These are phyloP conservation scores for Phyllopteryx taeniolatus DNA, from an alignment of 2,113 vertebrate species.

Conservation along the genomic window DNA sequence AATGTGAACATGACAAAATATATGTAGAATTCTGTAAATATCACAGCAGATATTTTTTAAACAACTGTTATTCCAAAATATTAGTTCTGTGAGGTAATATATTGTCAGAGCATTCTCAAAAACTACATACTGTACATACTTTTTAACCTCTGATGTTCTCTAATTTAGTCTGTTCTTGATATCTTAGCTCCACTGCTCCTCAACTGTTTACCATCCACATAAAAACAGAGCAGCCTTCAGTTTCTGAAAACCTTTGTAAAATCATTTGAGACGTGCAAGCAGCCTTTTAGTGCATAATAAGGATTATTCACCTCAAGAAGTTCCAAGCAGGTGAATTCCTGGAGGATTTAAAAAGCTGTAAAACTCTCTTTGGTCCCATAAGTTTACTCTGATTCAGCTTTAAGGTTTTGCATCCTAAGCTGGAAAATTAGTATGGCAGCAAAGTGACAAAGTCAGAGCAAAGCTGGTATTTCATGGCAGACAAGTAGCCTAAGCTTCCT, in stretches of 20 bases:
- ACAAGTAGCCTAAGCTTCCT: slow-evolving; percentile 18
- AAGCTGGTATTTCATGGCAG: slow-evolving; percentile 28
- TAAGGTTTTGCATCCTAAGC: slow-evolving; percentile 45
- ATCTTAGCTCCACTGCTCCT: slow-evolving; percentile 7
- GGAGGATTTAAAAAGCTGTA: slow-evolving; percentile 29
- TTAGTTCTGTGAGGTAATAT: too few relatives aligned
- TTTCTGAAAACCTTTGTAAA: background rate
- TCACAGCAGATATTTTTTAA: background rate
- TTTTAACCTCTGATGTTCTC: slow-evolving; percentile 15
- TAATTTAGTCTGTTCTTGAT: slow-evolving; percentile 9
- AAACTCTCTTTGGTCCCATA: slow-evolving; percentile 28
- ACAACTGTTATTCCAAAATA: background rate
- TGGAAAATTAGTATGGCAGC: slow-evolving; percentile 31
- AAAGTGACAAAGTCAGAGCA: slow-evolving; percentile 26
- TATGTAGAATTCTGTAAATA: too few relatives aligned
- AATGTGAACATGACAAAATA: too few relatives aligned
- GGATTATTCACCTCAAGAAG: slow-evolving; percentile 31
- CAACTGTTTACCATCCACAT: slow-evolving; percentile 1
- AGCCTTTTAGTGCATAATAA: slow-evolving; percentile 17
- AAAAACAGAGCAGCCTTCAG: background rate
- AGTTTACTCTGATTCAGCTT: slow-evolving; percentile 32
- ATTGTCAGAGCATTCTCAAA: too few relatives aligned
- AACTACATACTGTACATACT: slow-evolving; percentile 4
- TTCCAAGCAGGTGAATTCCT: slow-evolving; percentile 36
- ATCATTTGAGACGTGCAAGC: background rate